A percentile compares a stretch with the other conserved stretches of the same genome.
Evolutionary conservation across 2,113 vertebrate species (phyloP).

Genomic region (Halcyon malimbica): DNA sequence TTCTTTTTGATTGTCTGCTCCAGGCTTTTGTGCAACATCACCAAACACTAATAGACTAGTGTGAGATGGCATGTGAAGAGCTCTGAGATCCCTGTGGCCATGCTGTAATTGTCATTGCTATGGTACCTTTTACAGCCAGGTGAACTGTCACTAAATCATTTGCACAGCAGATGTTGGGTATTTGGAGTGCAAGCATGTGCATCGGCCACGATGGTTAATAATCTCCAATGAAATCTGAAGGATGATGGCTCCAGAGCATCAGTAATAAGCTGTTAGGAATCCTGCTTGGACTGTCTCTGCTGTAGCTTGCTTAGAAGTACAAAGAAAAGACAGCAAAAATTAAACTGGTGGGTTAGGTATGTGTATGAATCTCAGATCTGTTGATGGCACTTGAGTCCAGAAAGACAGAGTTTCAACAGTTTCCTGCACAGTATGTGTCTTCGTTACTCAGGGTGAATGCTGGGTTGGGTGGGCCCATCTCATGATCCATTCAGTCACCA

Average conservation of each 20-base stretch:
- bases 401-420: background rate
- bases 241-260: background rate
- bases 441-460: background rate
- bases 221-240: background rate
- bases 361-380: background rate
- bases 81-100: background rate
- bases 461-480: background rate
- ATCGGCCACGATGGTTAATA: background rate
- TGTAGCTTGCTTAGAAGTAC: background rate
- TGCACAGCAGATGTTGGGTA: background rate
- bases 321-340: background rate
- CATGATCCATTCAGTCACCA: background rate
- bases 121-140: background rate
- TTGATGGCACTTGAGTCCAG: background rate
- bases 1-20: background rate
- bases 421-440: background rate
- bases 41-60: background rate
- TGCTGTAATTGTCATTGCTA: background rate
- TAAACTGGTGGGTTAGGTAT: background rate
- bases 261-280: background rate
- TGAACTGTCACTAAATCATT: background rate
- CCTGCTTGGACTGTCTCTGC: background rate
- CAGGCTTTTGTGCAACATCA: background rate
- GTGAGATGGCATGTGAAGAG: background rate
- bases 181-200: background rate